These are phyloP conservation scores for Heteromormyrus szaboi DNA, from an alignment of 2,797 vertebrate species.

Conservation along the genomic window DNA sequence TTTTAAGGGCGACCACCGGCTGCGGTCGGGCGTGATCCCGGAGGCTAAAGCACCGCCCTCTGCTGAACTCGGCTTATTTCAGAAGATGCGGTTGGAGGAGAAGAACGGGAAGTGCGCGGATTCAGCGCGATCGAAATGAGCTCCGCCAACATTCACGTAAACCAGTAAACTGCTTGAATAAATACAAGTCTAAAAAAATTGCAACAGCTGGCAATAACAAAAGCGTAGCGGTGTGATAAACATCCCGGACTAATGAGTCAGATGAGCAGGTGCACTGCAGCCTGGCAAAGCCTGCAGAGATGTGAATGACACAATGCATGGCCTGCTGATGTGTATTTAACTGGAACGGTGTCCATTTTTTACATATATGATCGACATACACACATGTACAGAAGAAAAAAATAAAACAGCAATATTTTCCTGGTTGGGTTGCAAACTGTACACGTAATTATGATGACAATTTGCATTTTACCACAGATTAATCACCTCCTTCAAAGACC, in stretches of 20 bases:
- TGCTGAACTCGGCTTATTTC: not conserved
- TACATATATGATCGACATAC: not conserved
- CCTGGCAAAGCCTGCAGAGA: not conserved
- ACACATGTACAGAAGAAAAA: not conserved
- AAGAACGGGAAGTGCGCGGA: not conserved
- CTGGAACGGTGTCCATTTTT: not conserved
- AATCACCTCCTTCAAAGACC: conserved; percentile 37
- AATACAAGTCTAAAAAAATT: not conserved
- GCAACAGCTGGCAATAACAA: not conserved
- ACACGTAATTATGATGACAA: conserved; percentile 34
- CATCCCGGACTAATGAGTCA: not conserved
- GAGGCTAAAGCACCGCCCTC: not conserved
- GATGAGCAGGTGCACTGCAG: not conserved
- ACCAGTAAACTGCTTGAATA: not conserved
- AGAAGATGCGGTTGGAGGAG: not conserved
- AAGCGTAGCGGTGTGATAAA: not conserved
- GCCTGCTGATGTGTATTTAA: not conserved
- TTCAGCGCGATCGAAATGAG: not conserved
- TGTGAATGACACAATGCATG: not conserved
- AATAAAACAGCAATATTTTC: not conserved
- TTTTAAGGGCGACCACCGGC: not conserved
- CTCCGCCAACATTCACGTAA: not conserved
- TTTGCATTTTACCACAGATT: conserved; percentile 57
- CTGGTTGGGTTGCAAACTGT: not conserved
- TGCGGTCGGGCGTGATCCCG: not conserved